Evolutionary conservation across 53 echinoderm and acorn worm genomes (phyloP).

Genomic region (Zoroaster sp.): DNA sequence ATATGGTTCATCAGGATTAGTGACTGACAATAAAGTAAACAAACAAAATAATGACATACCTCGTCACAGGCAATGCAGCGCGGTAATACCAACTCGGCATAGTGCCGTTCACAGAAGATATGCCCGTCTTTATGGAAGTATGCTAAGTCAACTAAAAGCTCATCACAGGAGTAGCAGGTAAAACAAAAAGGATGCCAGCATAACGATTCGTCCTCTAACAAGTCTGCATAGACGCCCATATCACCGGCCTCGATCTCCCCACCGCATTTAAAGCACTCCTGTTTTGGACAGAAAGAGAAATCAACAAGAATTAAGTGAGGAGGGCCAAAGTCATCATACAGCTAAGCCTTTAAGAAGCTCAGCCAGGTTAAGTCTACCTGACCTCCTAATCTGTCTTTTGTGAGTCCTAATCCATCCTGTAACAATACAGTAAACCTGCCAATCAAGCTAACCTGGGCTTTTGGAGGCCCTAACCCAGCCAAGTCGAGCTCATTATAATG

Average conservation of each 20-base stretch:
- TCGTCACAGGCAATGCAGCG: conserved; percentile 96
- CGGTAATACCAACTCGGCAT: conserved; percentile 94
- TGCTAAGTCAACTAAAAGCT: conserved; percentile 81
- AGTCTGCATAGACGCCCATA: conserved; percentile 89
- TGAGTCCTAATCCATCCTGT: too few relatives aligned
- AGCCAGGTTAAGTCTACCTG: too few relatives aligned
- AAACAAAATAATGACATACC: conserved; percentile 48
- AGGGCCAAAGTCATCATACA: too few relatives aligned
- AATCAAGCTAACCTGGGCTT: too few relatives aligned
- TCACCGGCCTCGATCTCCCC: conserved; percentile 95
- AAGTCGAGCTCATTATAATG: too few relatives aligned
- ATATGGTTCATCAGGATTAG: too few relatives aligned
- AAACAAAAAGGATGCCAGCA: conserved; percentile 98
- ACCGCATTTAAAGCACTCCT: conserved; percentile 96
- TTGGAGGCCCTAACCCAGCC: too few relatives aligned
- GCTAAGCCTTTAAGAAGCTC: too few relatives aligned
- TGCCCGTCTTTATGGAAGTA: conserved; percentile 96
- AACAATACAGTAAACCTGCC: too few relatives aligned
- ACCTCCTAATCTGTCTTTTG: too few relatives aligned
- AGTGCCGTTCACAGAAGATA: conserved; percentile 96
- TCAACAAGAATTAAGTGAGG: background rate
- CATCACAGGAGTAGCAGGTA: conserved; percentile 90
- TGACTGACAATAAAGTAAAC: too few relatives aligned
- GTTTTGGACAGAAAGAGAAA: background rate
- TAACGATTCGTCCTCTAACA: conserved; percentile 78